Percentiles rank a stretch among this genome's conserved stretches.
Evolutionary conservation across 2,888 invertebrate genomes (phyloP).

Genomic region (Drosophila demipolita): DNA sequence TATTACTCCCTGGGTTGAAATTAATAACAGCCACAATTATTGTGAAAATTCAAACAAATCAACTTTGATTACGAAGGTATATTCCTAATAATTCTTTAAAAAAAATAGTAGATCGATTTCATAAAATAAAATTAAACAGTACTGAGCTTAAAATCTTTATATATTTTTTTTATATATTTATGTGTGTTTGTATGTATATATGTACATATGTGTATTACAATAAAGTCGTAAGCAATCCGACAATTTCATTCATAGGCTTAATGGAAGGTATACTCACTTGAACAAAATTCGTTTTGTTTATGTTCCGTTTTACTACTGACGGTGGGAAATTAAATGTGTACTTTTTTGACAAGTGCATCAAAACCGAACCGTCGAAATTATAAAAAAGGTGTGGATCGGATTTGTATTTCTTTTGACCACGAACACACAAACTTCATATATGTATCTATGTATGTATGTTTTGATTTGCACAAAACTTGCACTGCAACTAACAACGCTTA

Average conservation of each 20-base stretch:
- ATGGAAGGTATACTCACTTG: conserved; percentile 44
- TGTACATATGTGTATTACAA: conserved; percentile 2
- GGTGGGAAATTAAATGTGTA: conserved; percentile 15
- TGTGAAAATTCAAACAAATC: background rate
- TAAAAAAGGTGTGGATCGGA: conserved; percentile 49
- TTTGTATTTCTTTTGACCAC: conserved; percentile 61
- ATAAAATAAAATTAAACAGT: background rate
- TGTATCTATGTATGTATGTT: conserved; percentile 49
- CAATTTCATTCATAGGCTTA: conserved; percentile 27
- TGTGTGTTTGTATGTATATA: background rate
- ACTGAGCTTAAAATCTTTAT: conserved; percentile 9
- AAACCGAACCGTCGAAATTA: conserved; percentile 27
- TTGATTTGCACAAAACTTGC: conserved; percentile 53
- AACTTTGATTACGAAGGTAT: background rate
- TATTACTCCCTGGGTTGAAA: background rate
- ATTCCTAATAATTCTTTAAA: background rate
- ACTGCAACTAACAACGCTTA: conserved; percentile 42
- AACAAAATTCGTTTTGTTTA: conserved; percentile 29
- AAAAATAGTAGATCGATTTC: background rate
- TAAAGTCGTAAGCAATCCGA: conserved; percentile 17
- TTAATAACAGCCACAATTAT: background rate
- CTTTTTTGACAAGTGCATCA: conserved; percentile 26
- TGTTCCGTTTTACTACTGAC: conserved; percentile 12
- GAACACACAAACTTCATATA: conserved; percentile 50
- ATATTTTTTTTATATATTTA: conserved; percentile 7